Base-by-base conservation (phyloP, 2,113 vertebrate species). In the Melozone crissalis region DNA sequence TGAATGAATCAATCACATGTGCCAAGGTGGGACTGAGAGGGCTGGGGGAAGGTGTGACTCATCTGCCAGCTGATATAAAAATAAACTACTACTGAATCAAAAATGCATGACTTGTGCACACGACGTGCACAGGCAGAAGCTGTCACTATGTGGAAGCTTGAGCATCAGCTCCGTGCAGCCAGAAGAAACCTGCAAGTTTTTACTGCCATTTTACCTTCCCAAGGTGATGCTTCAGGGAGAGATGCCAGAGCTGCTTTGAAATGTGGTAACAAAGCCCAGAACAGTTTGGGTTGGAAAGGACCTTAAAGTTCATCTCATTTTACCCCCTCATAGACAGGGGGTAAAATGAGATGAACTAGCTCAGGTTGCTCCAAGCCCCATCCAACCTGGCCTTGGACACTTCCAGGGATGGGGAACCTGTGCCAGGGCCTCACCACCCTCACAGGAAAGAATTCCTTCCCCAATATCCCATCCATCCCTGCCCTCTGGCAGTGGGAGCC, bases 1-100 rank as follows among this genome's bases (percentile, higher is more conserved):
- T 3, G 2, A 20, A 2, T 58, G 91, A 58, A 79, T 85, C 89
- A 82, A 79, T 85, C 89, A 76, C 81, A 30, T 5, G 93, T 33
- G 77, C 66, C 74, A 93, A 79, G 84, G 93, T 89, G 87, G 84
- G 89, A 66, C 17, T 5, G 81, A 0, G 6, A 55, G 35, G 84
- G 68, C 31, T 8, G 30, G 92, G 76, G 74, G 54, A 76, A 52
- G 62, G 26, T 8, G 73, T 94, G 96, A 96, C 85, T 96, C 94
- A 96, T 82, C 71, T n/a, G 54, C 90, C 74, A 77, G 93, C 67
- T 93, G 81, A 65, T 73, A 46, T 6, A 87, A 93, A 95, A 96
- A 96, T 91, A 95, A 93, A 52, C 79, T 91, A 93, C 95, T 79
- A 91, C 72, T 66, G 93, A 90, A 90, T 76, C 85, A 82, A 90